Conservation (phyloP, 2,888 invertebrate species). For the Synanthedon tipuliformis region DNA sequence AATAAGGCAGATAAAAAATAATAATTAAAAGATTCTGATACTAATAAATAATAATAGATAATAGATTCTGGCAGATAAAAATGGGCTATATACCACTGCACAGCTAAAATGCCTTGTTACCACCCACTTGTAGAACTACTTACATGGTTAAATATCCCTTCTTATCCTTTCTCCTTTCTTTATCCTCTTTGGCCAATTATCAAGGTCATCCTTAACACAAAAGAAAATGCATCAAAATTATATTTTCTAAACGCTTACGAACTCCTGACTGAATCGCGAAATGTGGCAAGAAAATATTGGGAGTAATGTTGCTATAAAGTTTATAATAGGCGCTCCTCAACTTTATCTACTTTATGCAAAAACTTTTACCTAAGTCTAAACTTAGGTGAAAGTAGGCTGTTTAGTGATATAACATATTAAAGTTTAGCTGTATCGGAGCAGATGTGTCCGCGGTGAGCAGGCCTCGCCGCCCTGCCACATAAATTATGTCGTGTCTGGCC, state of each 20-base stretch:
- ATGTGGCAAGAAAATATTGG: neutral
- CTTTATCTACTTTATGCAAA: neutral
- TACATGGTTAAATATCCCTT: no score
- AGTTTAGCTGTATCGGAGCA: slow-evolving; percentile 31
- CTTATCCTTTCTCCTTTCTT: neutral
- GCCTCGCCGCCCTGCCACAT: slow-evolving; percentile 26
- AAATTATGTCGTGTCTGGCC: slow-evolving; percentile 47
- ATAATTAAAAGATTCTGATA: no score
- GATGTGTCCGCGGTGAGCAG: slow-evolving; percentile 33
- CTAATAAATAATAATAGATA: no score
- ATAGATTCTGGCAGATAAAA: no score
- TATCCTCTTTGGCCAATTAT: neutral
- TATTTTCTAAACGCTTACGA: neutral
- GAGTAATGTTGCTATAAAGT: neutral
- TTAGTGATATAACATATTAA: slow-evolving; percentile 3
- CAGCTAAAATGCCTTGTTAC: no score
- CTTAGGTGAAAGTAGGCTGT: slow-evolving; percentile 1
- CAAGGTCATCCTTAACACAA: neutral
- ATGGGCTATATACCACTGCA: no score
- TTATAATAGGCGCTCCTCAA: neutral
- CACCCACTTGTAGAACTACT: no score
- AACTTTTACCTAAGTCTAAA: slow-evolving; percentile 2
- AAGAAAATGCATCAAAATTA: no score
- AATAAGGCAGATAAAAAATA: no score
- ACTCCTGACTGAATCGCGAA: neutral